phyloP scores from a whole-genome alignment of 2,888 invertebrate genomes.

The Hartigia nigra region DNA sequence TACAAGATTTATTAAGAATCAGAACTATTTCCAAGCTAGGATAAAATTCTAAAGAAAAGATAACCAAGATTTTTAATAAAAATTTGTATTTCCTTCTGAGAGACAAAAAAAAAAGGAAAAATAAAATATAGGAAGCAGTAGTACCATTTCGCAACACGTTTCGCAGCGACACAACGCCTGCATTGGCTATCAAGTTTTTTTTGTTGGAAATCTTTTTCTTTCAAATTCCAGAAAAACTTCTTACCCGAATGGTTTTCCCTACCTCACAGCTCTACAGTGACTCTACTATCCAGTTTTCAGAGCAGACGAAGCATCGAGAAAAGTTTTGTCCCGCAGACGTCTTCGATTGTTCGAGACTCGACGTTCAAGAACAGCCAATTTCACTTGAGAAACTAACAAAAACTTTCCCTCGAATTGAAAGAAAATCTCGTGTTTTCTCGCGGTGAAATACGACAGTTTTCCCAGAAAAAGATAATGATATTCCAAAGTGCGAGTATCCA shows the following conservation, averaged over 20 bases:
- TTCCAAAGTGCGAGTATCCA: not conserved
- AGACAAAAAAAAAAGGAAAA: not conserved
- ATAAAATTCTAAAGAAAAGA: not conserved
- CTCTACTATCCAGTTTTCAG: not conserved
- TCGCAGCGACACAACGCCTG: not conserved
- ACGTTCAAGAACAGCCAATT: not conserved
- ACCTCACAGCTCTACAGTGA: not conserved
- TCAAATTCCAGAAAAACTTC: not conserved
- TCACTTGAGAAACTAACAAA: not conserved
- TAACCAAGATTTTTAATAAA: not conserved
- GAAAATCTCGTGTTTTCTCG: not conserved
- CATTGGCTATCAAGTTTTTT: not conserved
- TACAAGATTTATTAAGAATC: not conserved
- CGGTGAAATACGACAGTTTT: not conserved
- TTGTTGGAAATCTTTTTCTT: not conserved
- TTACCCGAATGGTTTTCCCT: not conserved
- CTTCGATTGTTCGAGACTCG: not conserved
- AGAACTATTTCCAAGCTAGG: no score
- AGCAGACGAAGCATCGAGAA: not conserved
- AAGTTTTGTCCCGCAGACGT: not conserved
- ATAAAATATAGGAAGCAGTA: not conserved
- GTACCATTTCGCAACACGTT: not conserved
- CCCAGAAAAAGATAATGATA: not conserved
- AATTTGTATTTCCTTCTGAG: not conserved
- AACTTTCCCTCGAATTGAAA: not conserved